A percentile compares a stretch with the other conserved stretches of the same genome.
Evolutionary conservation across 1,140 invertebrate species (phyloP).

Genomic region (Drosophila pseudoananassae): DNA sequence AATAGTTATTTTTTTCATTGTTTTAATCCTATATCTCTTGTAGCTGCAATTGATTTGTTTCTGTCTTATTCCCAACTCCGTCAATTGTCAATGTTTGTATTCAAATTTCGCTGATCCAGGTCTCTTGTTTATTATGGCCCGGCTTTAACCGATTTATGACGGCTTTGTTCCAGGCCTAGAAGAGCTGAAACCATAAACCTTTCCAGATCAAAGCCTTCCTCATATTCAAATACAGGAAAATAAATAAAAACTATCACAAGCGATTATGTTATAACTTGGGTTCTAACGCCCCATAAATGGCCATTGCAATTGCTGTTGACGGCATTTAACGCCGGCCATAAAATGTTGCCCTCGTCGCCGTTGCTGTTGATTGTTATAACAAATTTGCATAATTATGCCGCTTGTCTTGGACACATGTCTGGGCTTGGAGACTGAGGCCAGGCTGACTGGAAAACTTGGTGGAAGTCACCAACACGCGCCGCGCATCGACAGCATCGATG

Average conservation of each 20-base stretch:
- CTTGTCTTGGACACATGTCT: constrained; percentile 80
- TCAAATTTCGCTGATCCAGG: constrained; percentile 56
- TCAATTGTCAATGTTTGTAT: constrained; percentile 71
- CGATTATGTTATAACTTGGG: constrained; percentile 64
- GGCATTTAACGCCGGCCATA: constrained; percentile 60
- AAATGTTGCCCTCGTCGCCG: constrained; percentile 58
- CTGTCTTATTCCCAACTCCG: constrained; percentile 31
- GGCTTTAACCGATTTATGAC: constrained; percentile 62
- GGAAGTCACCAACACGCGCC: constrained; percentile 41
- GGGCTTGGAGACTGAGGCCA: constrained; percentile 13
- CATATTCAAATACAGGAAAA: constrained; percentile 23
- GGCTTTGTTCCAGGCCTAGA: constrained; percentile 61
- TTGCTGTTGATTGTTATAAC: constrained; percentile 70
- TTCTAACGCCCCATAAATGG: constrained; percentile 76
- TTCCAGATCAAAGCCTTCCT: not conserved
- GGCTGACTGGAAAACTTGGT: constrained; percentile 38
- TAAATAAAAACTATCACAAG: constrained; percentile 50
- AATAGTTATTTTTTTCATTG: not conserved
- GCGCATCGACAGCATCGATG: constrained; percentile 24
- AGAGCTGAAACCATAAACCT: not conserved
- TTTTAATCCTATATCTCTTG: not conserved
- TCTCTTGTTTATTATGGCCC: constrained; percentile 42
- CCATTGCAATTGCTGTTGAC: constrained; percentile 64
- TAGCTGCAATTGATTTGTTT: constrained; percentile 70
- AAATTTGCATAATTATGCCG: constrained; percentile 83